These are phyloP conservation scores for Cephalopterus ornatus DNA, from an alignment of 2,113 vertebrate genomes.

Conservation along the genomic window DNA sequence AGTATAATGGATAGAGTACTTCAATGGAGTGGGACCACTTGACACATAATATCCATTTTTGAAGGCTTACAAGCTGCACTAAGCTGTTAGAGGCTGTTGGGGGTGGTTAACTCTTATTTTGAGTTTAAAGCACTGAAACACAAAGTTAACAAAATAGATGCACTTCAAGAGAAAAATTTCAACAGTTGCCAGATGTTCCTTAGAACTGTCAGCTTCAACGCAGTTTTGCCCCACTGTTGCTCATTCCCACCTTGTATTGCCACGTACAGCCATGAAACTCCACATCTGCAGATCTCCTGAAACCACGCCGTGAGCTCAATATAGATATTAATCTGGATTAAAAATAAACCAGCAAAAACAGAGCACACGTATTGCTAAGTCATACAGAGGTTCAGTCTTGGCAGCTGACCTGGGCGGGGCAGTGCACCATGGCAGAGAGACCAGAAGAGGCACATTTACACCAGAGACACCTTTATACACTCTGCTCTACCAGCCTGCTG, in stretches of 20 bases:
- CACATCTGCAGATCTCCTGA: neutral
- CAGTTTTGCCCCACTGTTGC: neutral
- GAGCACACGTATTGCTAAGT: fast-evolving
- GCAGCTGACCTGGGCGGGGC: neutral
- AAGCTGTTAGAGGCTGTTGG: neutral
- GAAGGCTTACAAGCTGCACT: neutral
- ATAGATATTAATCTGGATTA: neutral
- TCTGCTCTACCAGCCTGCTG: fast-evolving
- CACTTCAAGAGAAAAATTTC: neutral
- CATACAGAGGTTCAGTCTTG: neutral
- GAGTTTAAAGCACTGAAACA: neutral
- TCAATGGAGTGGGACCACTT: neutral
- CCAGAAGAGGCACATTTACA: neutral
- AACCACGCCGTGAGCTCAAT: neutral
- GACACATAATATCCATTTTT: neutral
- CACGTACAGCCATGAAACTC: neutral
- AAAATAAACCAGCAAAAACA: neutral
- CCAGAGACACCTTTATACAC: fast-evolving
- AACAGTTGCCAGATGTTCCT: neutral
- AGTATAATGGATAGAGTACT: neutral
- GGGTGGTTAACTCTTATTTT: neutral
- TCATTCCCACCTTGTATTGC: neutral
- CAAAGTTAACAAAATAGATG: neutral
- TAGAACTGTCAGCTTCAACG: neutral
- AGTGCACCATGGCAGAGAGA: fast-evolving